Conservation (phyloP, 2,888 invertebrate genomes). For the Callimorpha dominula region DNA sequence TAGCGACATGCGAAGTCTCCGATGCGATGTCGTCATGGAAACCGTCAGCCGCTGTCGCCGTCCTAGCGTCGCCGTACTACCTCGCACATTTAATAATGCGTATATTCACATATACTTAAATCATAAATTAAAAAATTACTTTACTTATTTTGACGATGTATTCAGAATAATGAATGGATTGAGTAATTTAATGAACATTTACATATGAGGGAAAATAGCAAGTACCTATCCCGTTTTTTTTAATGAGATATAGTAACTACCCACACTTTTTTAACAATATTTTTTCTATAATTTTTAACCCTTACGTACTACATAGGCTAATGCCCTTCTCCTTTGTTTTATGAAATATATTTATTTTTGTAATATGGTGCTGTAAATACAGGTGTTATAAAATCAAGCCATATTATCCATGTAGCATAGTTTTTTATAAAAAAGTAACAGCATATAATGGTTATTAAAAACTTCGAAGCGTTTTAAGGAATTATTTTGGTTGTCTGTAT, state of each 20-base stretch:
- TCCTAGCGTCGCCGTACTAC: slow-evolving; percentile 57
- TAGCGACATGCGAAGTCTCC: slow-evolving; percentile 68
- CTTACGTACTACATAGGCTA: neutral
- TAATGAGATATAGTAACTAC: too few relatives aligned
- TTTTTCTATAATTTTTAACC: too few relatives aligned
- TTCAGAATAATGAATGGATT: neutral
- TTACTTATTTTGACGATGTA: neutral
- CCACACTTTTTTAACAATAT: too few relatives aligned
- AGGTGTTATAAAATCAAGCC: neutral
- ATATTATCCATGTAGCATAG: neutral
- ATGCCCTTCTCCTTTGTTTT: neutral
- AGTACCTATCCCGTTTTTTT: neutral
- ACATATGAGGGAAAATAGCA: neutral
- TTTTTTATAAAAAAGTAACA: neutral
- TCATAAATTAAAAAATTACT: neutral
- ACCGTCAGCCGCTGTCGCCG: slow-evolving; percentile 77
- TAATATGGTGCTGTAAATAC: neutral
- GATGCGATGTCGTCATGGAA: slow-evolving; percentile 77
- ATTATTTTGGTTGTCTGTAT: too few relatives aligned
- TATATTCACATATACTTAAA: slow-evolving; percentile 12
- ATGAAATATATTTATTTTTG: neutral
- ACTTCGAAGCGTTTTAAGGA: too few relatives aligned
- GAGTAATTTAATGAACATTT: neutral
- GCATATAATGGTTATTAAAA: neutral
- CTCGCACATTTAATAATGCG: slow-evolving; percentile 27